Evolutionary conservation across 2,797 vertebrate species (phyloP), one percentile per base, ranked within the genome.

Genomic region (Sebastes minor): DNA sequence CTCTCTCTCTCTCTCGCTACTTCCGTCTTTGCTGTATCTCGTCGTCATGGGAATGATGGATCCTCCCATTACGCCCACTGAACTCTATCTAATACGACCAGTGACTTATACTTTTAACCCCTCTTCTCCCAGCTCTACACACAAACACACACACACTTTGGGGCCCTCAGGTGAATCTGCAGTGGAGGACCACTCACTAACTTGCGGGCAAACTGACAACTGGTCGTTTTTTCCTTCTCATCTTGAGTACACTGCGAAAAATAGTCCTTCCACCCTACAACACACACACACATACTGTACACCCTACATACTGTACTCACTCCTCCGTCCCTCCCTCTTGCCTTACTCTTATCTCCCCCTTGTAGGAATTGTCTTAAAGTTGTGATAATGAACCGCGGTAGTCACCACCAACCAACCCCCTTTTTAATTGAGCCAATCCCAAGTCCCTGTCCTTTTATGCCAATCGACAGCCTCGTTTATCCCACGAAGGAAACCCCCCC

Each of bases 181-280:
- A 73, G 52, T 18, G 65, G 78, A 67, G 62, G 62, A 85, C 32
- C 32, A 27, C 20, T 57, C 61, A 80, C 74, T 57, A 64, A 70
- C 77, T 63, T 75, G 74, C 1, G 27, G 70, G 73, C 18, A 82
- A 78, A 86, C 63, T 64, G 72, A 80, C 63, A 77, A 55, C 49
- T 59, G 30, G 35, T 52, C 18, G 76, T 69, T 72, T 65, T 18
- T 60, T 38, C 33, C 20, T 46, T 79, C 76, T 80, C 62, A 80
- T 82, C 73, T 73, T 83, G 42, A 52, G 69, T 86, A 85, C 91
- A 94, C 90, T 93, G 92, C 92, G 88, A 87, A 49, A 78, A 79
- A 68, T 69, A 67, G 13, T 66, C 57, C 28, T 10, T 67, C 11
- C 61, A 59, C 27, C n/a, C 27, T 9, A 28, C 46, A 32, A 78